Conservation (phyloP, 2,113 vertebrate species). For the Microcebus griseorufus region DNA sequence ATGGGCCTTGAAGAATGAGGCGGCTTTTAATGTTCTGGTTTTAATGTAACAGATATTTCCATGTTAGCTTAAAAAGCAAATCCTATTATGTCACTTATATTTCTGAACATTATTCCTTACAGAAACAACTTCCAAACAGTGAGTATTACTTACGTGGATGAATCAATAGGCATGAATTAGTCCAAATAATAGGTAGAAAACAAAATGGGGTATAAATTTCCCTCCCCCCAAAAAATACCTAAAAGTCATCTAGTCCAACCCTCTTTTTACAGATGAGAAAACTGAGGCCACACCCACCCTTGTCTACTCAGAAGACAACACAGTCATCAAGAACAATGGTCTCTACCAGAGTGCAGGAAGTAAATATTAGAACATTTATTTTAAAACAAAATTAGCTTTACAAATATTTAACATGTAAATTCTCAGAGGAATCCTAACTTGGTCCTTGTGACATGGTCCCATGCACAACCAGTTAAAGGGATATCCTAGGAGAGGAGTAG, state of each 20-base stretch:
- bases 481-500: neutral
- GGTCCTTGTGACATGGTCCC: neutral
- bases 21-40: neutral
- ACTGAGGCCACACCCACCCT: neutral
- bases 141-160: neutral
- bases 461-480: neutral
- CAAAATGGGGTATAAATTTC: neutral
- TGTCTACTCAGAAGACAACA: neutral
- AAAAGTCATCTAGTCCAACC: neutral
- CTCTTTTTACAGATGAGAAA: neutral
- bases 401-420: neutral
- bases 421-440: neutral
- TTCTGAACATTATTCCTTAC: neutral
- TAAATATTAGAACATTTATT: neutral
- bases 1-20: neutral
- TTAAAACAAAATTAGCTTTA: neutral
- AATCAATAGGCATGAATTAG: neutral
- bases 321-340: neutral
- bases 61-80: constrained; percentile 25
- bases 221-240: neutral
- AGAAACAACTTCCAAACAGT: neutral
- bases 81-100: neutral
- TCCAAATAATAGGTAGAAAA: neutral
- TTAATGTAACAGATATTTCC: neutral
- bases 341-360: neutral